phyloP scores from a whole-genome alignment of 1,140 invertebrate genomes.

The Drosophila sproati region DNA sequence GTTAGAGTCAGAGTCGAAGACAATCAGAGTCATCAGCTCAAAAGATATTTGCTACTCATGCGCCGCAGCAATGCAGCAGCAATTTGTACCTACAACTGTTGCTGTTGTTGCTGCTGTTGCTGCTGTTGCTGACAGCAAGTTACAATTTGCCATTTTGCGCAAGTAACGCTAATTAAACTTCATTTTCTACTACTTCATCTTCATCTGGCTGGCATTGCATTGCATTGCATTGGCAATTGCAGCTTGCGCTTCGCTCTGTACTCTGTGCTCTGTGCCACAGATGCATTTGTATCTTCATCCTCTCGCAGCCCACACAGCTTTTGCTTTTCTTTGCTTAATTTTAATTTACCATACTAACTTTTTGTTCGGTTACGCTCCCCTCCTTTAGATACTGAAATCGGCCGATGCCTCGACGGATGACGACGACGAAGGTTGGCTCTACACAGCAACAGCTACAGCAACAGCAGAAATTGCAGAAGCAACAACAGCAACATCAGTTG shows the following conservation, averaged over 20 bases:
- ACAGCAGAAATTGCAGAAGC: slow-evolving; percentile 4
- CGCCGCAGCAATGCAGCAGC: slow-evolving; percentile 31
- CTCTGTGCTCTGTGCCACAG: background rate
- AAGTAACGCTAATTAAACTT: slow-evolving; percentile 83
- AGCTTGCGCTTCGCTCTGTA: background rate
- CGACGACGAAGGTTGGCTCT: slow-evolving; percentile 82
- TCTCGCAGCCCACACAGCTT: slow-evolving; percentile 41
- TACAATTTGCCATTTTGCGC: slow-evolving; percentile 82
- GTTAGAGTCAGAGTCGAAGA: background rate
- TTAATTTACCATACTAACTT: slow-evolving; percentile 55
- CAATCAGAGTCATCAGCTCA: slow-evolving; percentile 37
- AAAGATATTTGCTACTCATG: slow-evolving; percentile 53
- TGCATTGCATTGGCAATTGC: slow-evolving; percentile 35
- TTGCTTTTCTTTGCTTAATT: slow-evolving; percentile 53
- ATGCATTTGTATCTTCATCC: slow-evolving; percentile 22
- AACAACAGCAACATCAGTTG: slow-evolving; percentile 43
- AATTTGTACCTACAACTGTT: slow-evolving; percentile 46
- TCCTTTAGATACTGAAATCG: slow-evolving; percentile 78
- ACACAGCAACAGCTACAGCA: slow-evolving; percentile 61
- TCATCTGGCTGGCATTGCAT: slow-evolving; percentile 30
- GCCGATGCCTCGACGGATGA: slow-evolving; percentile 83
- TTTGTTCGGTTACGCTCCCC: slow-evolving; percentile 15
- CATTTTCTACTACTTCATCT: slow-evolving; percentile 77
- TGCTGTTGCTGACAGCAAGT: slow-evolving; percentile 38
- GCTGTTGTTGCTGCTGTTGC: background rate